Percentiles rank a stretch among this genome's conserved stretches.
phyloP scores from a whole-genome alignment of 2,888 invertebrate genomes.

The Hybos culiciformis region DNA sequence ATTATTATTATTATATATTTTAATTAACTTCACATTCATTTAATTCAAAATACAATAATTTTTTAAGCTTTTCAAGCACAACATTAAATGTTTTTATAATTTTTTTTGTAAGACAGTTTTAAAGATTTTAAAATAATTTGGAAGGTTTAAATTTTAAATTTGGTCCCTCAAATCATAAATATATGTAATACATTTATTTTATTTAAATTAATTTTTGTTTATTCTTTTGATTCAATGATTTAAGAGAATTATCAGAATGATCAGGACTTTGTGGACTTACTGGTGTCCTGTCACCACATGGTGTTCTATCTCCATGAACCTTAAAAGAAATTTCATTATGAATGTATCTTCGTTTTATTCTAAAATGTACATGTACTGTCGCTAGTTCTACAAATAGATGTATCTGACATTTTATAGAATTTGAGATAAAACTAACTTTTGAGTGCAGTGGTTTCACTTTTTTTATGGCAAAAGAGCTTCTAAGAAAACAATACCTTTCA shows the following conservation, averaged over 20 bases:
- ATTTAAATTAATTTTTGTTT: not conserved
- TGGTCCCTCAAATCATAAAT: not conserved
- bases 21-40: not conserved
- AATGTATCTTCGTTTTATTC: not conserved
- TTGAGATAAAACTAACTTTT: too few relatives aligned
- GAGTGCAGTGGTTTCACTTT: too few relatives aligned
- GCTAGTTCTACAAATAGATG: too few relatives aligned
- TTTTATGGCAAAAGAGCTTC: too few relatives aligned
- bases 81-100: too few relatives aligned
- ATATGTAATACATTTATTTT: not conserved
- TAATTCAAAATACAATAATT: not conserved
- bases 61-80: too few relatives aligned
- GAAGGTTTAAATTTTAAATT: not conserved
- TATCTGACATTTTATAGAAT: too few relatives aligned
- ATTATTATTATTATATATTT: too few relatives aligned
- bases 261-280: slow-evolving; percentile 28
- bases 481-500: too few relatives aligned
- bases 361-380: too few relatives aligned
- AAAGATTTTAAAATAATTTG: too few relatives aligned
- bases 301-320: slow-evolving; percentile 23
- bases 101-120: too few relatives aligned
- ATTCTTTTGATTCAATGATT: slow-evolving; percentile 14
- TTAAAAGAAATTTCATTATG: slow-evolving; percentile 2
- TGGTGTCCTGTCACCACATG: slow-evolving; percentile 24
- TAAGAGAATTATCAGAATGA: slow-evolving; percentile 23